Evolutionary conservation across 2,113 vertebrate species (phyloP).

Genomic region (Brachypodius melanocephalos): DNA sequence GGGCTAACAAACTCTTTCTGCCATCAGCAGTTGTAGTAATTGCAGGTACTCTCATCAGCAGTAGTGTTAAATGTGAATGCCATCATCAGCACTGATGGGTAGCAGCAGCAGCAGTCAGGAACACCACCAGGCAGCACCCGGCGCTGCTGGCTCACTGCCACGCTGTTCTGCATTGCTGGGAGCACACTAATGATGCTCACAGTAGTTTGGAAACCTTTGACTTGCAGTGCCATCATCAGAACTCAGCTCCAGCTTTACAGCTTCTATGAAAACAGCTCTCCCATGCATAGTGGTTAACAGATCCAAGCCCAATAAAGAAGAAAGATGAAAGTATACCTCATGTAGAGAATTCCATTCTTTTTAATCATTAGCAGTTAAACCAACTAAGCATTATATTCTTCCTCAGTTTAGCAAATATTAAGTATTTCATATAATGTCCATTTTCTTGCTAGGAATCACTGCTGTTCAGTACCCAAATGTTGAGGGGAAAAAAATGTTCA

Average conservation of each 20-base stretch:
- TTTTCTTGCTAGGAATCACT: background rate
- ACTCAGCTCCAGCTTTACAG: background rate
- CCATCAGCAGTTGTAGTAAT: conserved; percentile 57
- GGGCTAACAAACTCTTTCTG: conserved; percentile 32
- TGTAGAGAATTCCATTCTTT: background rate
- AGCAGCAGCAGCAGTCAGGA: background rate
- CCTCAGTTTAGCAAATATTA: background rate
- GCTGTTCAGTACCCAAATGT: background rate
- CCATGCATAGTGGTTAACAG: background rate
- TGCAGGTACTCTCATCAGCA: conserved; percentile 64
- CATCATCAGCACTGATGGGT: conserved; percentile 46
- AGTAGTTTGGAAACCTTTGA: background rate
- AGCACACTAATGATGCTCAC: background rate
- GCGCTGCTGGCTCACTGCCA: background rate
- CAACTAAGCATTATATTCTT: background rate
- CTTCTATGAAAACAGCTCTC: background rate
- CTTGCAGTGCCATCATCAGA: background rate
- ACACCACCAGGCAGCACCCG: background rate
- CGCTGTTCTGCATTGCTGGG: rapidly evolving
- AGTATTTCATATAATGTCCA: background rate
- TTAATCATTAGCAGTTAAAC: background rate
- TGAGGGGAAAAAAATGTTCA: background rate
- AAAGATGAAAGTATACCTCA: background rate
- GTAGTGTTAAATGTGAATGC: conserved; percentile 50
- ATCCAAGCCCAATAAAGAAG: background rate